These are phyloP conservation scores for Electrona antarctica DNA, from an alignment of 2,113 vertebrate genomes.

Conservation along the genomic window DNA sequence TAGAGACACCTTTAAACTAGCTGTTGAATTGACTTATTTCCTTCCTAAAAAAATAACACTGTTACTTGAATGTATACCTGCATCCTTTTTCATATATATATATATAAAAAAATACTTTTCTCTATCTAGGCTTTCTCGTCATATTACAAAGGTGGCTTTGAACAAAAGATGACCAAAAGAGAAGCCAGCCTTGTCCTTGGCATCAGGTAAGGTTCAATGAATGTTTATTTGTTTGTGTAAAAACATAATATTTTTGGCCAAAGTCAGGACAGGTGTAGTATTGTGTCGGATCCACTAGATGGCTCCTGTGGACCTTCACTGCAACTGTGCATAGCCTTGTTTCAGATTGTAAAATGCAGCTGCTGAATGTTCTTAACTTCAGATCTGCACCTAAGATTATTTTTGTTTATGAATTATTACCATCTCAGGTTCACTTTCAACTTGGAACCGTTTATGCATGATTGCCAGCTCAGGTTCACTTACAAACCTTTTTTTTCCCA, in stretches of 20 bases:
- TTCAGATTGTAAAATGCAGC: neutral
- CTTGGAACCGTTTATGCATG: no score
- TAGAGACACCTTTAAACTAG: no score
- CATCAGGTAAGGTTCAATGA: constrained; percentile 82
- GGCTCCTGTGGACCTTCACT: neutral
- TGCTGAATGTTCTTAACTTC: neutral
- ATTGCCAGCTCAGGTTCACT: no score
- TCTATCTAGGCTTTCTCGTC: constrained; percentile 81
- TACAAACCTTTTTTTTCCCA: neutral
- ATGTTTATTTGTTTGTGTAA: neutral
- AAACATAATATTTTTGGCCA: neutral
- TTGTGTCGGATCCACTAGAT: constrained; percentile 25
- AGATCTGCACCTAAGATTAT: no score
- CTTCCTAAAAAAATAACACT: no score
- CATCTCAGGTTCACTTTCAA: no score
- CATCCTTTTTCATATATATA: constrained; percentile 1
- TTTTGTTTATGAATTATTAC: no score
- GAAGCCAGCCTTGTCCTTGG: constrained; percentile 94
- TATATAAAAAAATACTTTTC: constrained; percentile 4
- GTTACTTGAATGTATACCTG: neutral
- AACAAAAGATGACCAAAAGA: constrained; percentile 91
- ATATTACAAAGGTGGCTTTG: constrained; percentile 97
- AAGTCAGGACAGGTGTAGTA: neutral
- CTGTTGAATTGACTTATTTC: no score
- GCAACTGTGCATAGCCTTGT: no score